phyloP scores from a whole-genome alignment of 92 coral and sea anemone genomes.

The Paramuricea clavata region DNA sequence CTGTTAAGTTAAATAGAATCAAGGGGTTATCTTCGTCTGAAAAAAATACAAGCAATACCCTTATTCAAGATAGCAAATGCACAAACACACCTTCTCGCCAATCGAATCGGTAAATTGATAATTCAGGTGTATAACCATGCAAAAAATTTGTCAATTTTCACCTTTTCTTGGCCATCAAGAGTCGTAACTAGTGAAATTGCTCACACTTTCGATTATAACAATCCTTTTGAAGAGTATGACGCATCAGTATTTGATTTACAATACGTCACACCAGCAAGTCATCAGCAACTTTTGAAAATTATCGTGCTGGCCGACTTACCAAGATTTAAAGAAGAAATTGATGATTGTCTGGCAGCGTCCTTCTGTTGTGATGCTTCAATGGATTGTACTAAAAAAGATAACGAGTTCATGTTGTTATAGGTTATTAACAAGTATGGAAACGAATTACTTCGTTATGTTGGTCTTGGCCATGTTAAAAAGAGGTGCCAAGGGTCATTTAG shows the following conservation, averaged over 20 bases:
- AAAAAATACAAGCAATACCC: constrained; percentile 25
- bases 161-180: constrained; percentile 28
- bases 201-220: constrained; percentile 17
- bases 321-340: constrained; percentile 27
- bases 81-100: constrained; percentile 21
- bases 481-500: constrained; percentile 34
- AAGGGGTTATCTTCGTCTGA: constrained; percentile 25
- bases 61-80: constrained; percentile 23
- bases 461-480: constrained; percentile 10
- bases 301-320: constrained; percentile 33
- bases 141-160: constrained; percentile 9
- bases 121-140: constrained; percentile 38
- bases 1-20: constrained; percentile 3
- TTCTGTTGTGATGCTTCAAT: too few species aligned
- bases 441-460: neutral
- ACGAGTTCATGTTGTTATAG: constrained; percentile 12
- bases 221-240: constrained; percentile 18
- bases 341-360: constrained; percentile 18
- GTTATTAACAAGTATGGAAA: constrained; percentile 12
- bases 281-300: constrained; percentile 23
- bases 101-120: constrained; percentile 29
- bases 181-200: constrained; percentile 29
- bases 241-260: constrained; percentile 20
- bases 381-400: too few species aligned
- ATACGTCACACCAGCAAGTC: constrained; percentile 18